phyloP scores from a whole-genome alignment of 2,888 invertebrate species.

The Dynastes grantii region DNA sequence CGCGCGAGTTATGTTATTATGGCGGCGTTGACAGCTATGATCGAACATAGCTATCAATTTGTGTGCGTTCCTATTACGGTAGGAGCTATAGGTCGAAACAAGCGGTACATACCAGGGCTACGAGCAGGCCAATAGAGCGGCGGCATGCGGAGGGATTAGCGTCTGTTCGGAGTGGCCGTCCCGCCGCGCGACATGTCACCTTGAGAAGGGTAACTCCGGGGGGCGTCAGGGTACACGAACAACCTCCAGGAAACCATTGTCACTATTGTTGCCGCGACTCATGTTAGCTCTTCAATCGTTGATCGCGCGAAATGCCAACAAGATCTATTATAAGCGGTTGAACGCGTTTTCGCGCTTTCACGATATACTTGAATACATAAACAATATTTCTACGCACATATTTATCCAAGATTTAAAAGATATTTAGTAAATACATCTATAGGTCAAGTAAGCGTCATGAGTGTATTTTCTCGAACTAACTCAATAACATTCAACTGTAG shows the following conservation, averaged over 20 bases:
- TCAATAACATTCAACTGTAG: too few species aligned
- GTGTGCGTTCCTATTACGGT: slow-evolving; percentile 40
- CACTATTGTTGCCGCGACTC: slow-evolving; percentile 51
- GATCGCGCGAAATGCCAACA: not conserved
- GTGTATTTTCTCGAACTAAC: too few species aligned
- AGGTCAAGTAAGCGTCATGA: too few species aligned
- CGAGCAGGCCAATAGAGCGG: not conserved
- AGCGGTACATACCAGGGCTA: not conserved
- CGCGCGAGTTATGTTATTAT: slow-evolving; percentile 55
- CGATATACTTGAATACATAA: too few species aligned
- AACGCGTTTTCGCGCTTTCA: too few species aligned
- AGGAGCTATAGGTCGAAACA: not conserved
- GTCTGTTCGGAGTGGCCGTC: slow-evolving; percentile 41
- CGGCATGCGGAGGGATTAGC: not conserved
- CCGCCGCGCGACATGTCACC: slow-evolving; percentile 56
- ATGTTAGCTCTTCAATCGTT: slow-evolving; percentile 19
- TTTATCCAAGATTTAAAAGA: too few species aligned
- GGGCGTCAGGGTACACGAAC: slow-evolving; percentile 53
- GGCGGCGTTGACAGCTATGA: slow-evolving; percentile 57
- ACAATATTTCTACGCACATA: too few species aligned
- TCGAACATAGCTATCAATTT: slow-evolving; percentile 59
- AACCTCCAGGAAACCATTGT: slow-evolving; percentile 54
- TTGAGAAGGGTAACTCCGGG: slow-evolving; percentile 55
- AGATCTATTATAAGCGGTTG: too few species aligned
- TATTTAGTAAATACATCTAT: too few species aligned